These are phyloP conservation scores for Schizotus pectinicornis DNA, from an alignment of 2,888 invertebrate species.

Conservation along the genomic window DNA sequence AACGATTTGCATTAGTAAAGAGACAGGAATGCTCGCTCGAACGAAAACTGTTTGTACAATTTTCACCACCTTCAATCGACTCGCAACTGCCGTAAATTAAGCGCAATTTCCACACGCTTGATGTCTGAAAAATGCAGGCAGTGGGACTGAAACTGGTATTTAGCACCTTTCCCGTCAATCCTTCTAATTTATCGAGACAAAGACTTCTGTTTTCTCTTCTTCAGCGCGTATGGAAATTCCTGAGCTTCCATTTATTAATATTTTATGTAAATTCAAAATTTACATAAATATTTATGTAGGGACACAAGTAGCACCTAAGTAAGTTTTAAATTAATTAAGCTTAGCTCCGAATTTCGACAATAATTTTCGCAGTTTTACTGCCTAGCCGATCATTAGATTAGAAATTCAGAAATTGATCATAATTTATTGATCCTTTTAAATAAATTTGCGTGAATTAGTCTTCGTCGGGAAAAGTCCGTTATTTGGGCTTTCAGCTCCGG, in stretches of 20 bases:
- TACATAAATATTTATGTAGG: constrained; percentile 25
- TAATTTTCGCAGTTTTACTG: constrained; percentile 1
- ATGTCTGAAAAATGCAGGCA: background rate
- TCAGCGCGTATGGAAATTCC: background rate
- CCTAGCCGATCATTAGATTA: too few species aligned
- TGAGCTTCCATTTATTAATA: constrained; percentile 3
- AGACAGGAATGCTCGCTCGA: constrained; percentile 15
- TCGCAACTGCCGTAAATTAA: background rate
- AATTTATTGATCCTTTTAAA: background rate
- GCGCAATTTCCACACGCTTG: background rate
- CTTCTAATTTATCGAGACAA: constrained; percentile 3
- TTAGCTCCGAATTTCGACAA: background rate
- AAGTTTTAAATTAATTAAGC: constrained; percentile 13
- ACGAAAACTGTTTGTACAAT: background rate
- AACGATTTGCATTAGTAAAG: constrained; percentile 47
- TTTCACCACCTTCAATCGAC: background rate
- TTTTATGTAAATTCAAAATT: constrained; percentile 16
- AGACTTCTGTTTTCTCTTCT: background rate
- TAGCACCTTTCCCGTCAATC: background rate
- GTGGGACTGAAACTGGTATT: background rate
- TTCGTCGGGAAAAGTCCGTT: background rate
- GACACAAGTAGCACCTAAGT: constrained; percentile 20
- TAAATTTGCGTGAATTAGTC: background rate
- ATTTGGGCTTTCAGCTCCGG: background rate
- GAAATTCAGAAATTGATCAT: too few species aligned